phyloP scores from a whole-genome alignment of 2,797 vertebrate species.

The Allenopithecus nigroviridis region DNA sequence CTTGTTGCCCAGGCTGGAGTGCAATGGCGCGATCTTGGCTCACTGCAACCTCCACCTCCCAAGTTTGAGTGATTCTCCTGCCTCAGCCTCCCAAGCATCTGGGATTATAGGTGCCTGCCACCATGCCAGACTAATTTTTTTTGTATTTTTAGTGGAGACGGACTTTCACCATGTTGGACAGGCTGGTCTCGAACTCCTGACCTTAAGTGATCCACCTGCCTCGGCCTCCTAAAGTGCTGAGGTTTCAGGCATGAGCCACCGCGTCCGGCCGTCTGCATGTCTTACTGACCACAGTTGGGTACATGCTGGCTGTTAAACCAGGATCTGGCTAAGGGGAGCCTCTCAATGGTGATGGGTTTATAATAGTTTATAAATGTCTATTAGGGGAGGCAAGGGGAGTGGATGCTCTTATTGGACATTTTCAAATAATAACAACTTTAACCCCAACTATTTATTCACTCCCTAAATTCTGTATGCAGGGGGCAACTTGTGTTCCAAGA shows the following conservation, averaged over 20 bases:
- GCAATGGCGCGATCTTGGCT: no score
- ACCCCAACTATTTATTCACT: background rate
- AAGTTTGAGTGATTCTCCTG: no score
- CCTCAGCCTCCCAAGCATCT: no score
- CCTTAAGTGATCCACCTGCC: no score
- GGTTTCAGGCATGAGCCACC: no score
- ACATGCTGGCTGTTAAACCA: background rate
- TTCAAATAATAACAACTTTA: background rate
- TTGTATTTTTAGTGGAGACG: no score
- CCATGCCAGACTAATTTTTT: no score
- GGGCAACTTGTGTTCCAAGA: background rate
- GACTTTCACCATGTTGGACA: no score
- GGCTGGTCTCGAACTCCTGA: no score
- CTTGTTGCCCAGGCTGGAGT: no score
- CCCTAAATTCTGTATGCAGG: background rate
- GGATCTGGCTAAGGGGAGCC: background rate
- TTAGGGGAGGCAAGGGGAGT: background rate
- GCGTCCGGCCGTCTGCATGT: background rate
- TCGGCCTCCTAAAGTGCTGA: no score
- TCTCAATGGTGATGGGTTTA: background rate
- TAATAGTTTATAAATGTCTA: background rate
- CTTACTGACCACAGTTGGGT: background rate
- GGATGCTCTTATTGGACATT: background rate
- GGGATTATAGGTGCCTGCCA: accelerated
- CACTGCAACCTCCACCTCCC: no score